Conservation (phyloP, 2,888 invertebrate genomes). For the Caradrina clavipalpis region DNA sequence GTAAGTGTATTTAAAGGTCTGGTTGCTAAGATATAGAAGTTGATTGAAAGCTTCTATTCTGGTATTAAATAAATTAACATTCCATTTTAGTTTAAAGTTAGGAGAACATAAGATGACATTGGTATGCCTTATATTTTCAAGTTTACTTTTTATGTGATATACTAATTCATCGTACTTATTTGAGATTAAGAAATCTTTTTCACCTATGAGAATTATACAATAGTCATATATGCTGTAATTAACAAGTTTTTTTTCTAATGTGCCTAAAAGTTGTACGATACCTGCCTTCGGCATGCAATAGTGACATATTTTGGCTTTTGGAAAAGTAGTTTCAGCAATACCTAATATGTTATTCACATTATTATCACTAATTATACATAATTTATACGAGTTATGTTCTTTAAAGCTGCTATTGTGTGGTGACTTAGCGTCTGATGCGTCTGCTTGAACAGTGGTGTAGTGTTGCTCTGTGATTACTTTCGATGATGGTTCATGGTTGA, state of each 20-base stretch:
- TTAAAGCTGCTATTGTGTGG: neutral
- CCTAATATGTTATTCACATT: slow-evolving; percentile 3
- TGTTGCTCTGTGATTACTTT: neutral
- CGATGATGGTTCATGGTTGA: neutral
- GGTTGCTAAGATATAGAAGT: too few relatives aligned
- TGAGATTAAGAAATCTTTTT: too few relatives aligned
- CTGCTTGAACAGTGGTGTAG: neutral
- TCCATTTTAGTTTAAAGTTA: slow-evolving; percentile 14
- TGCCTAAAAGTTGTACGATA: too few relatives aligned
- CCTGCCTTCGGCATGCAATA: neutral
- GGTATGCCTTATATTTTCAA: too few relatives aligned
- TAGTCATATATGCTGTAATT: too few relatives aligned
- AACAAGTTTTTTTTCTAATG: too few relatives aligned
- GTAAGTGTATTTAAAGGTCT: slow-evolving; percentile 14
- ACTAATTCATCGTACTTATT: too few relatives aligned
- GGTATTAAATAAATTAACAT: slow-evolving; percentile 18
- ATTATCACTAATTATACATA: slow-evolving; percentile 7
- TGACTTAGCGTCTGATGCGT: neutral
- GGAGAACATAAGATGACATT: neutral
- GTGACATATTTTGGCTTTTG: neutral
- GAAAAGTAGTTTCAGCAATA: slow-evolving; percentile 2
- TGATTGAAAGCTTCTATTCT: too few relatives aligned
- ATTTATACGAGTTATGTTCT: slow-evolving; percentile 2
- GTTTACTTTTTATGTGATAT: too few relatives aligned
- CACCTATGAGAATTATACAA: too few relatives aligned